phyloP scores from a whole-genome alignment of 2,797 vertebrate species.

The Sternarchorhynchus goeldii region DNA sequence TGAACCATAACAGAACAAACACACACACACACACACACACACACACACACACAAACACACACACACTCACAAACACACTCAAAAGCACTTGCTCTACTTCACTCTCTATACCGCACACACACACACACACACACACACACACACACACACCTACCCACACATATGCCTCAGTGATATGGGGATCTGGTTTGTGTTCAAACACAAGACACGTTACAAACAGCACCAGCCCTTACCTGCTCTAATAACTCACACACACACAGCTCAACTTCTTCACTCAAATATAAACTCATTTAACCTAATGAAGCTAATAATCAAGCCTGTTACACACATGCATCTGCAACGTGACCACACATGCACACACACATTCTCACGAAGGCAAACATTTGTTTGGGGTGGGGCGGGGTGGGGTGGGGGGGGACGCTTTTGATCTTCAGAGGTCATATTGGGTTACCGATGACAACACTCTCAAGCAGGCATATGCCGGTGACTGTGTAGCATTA shows the following conservation, averaged over 20 bases:
- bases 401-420: constrained; percentile 18
- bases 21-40: not conserved
- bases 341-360: constrained; percentile 11
- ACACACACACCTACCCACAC: not conserved
- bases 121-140: constrained; percentile 3
- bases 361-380: constrained; percentile 39
- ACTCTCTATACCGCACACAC: not conserved
- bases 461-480: constrained; percentile 15
- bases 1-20: not conserved
- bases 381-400: not conserved
- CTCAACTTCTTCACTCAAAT: constrained; percentile 10
- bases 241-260: not conserved
- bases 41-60: not conserved
- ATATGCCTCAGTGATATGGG: not conserved
- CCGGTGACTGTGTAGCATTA: constrained; percentile 2
- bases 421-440: constrained; percentile 36
- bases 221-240: not conserved
- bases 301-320: too few species aligned
- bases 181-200: not conserved
- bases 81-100: constrained; percentile 3
- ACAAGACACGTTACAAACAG: not conserved
- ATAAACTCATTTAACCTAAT: not conserved
- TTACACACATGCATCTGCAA: too few species aligned
- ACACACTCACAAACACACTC: not conserved
- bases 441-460: constrained; percentile 44